Evolutionary conservation across 2,888 invertebrate species (phyloP), one percentile per base, ranked within the genome.

Genomic region (Drosophila leonis): DNA sequence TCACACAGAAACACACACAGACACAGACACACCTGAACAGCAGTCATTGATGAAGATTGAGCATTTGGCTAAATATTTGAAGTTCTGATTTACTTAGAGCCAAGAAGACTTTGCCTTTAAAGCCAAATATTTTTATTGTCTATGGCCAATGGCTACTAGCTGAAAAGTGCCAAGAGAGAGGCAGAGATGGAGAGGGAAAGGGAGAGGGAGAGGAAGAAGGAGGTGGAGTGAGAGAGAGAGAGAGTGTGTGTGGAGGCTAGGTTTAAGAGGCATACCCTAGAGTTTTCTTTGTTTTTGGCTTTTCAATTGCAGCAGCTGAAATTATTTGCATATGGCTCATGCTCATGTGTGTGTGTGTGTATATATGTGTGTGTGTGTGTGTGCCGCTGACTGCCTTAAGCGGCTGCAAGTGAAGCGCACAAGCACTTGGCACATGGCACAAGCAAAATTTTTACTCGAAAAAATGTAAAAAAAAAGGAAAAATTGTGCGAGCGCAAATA

Each of bases 261-360:
- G 12, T 6, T 2, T 13, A 4, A 35, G 29, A 13, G n/a, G 44
- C 27, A 52, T 18, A 69, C 29, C 42, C 37, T 37, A 41, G 27
- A 69, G 59, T 39, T 68, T 44, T 42, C 70, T 69, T 68, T 68
- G 68, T 77, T 63, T 78, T 83, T 73, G 69, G 70, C 61, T 77
- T 86, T 80, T 75, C 78, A 77, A 83, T 88, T 83, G 77, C 70
- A 80, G 83, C 78, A 63, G 48, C 55, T 72, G 54, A 83, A 86
- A 75, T 80, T 89, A 83, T 83, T 83, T 83, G 87, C 83, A 83
- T 83, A 88, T 83, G 83, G 82, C 70, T 75, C 63, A n/a, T 55
- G 12, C 33, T 35, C 56, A 46, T 59, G 44, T 67, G 59, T 61
- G 27, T 51, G 6, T n/a, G 20, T 59, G 51, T 51, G 54, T 62